phyloP scores from a whole-genome alignment of 2,888 invertebrate species.

The Volucella inanis region DNA sequence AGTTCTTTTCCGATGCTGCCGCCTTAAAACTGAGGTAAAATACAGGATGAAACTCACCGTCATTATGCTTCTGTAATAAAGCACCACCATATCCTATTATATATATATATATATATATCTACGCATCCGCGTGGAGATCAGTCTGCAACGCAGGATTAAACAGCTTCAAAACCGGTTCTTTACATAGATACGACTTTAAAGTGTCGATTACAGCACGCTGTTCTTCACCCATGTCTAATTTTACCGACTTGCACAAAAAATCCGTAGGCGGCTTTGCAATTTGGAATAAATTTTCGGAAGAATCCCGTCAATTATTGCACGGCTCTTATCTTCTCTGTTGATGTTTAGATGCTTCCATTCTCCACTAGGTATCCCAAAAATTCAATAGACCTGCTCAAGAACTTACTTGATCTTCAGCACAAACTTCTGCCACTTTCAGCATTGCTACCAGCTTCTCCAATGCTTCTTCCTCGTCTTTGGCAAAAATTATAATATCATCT shows the following conservation, averaged over 20 bases:
- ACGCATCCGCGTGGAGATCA: slow-evolving; percentile 1
- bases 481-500: too few relatives aligned
- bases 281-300: slow-evolving; percentile 20
- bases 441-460: slow-evolving; percentile 1
- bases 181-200: slow-evolving; percentile 4
- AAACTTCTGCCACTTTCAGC: neutral
- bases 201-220: neutral
- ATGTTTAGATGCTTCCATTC: too few relatives aligned
- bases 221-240: neutral
- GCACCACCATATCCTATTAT: slow-evolving; percentile 6
- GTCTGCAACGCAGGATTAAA: slow-evolving; percentile 1
- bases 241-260: neutral
- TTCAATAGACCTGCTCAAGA: too few relatives aligned
- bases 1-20: too few relatives aligned
- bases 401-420: slow-evolving; percentile 15
- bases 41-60: slow-evolving; percentile 54
- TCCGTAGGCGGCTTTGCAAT: slow-evolving; percentile 8
- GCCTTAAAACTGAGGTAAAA: too few relatives aligned
- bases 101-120: too few relatives aligned
- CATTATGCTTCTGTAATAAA: slow-evolving; percentile 22
- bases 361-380: too few relatives aligned
- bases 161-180: slow-evolving; percentile 5
- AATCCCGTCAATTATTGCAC: neutral
- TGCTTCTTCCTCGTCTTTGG: too few relatives aligned
- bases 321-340: too few relatives aligned